Percentiles rank a stretch among this genome's conserved stretches.
Conservation (phyloP, 1,140 invertebrate species). For the Drosophila erecta region DNA sequence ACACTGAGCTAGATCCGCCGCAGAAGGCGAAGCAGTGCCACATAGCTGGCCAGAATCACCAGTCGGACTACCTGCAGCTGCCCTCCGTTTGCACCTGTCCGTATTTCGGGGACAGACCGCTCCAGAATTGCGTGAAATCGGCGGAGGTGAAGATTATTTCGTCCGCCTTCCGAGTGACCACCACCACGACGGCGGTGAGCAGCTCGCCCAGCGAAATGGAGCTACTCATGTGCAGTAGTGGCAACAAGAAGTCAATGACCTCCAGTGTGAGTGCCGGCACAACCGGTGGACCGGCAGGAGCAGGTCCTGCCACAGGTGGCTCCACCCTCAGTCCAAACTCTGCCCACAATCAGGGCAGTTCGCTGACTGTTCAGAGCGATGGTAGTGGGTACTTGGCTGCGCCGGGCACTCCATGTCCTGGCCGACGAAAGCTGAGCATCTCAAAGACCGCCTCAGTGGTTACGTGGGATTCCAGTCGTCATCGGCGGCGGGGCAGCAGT, state of each 20-base stretch:
- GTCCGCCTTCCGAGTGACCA: conserved; percentile 69
- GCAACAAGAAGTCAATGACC: conserved; percentile 47
- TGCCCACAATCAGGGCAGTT: conserved; percentile 52
- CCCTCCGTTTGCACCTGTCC: conserved; percentile 91
- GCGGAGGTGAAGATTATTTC: conserved; percentile 87
- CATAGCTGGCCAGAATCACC: conserved; percentile 32
- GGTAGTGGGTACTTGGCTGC: conserved; percentile 53
- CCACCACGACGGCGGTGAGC: conserved; percentile 59
- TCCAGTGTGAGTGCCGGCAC: conserved; percentile 56
- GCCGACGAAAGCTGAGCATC: conserved; percentile 73
- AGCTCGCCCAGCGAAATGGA: conserved; percentile 78
- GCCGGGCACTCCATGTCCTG: conserved; percentile 66
- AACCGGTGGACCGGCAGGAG: conserved; percentile 3
- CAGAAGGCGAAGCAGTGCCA: conserved; percentile 21
- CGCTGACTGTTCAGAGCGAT: conserved; percentile 61
- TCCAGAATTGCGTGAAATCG: conserved; percentile 80
- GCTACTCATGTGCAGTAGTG: conserved; percentile 58
- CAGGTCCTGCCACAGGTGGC: not conserved
- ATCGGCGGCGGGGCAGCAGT: conserved; percentile 86
- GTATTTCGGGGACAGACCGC: conserved; percentile 89
- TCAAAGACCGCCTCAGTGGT: conserved; percentile 85
- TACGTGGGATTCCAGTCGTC: conserved; percentile 87
- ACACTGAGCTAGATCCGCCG: conserved; percentile 65
- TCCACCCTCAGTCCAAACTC: conserved; percentile 52
- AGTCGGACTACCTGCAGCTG: conserved; percentile 85